A percentile compares a stretch with the other conserved stretches of the same genome.
phyloP scores from a whole-genome alignment of 1,140 invertebrate genomes.

The Nautilus pompilius region DNA sequence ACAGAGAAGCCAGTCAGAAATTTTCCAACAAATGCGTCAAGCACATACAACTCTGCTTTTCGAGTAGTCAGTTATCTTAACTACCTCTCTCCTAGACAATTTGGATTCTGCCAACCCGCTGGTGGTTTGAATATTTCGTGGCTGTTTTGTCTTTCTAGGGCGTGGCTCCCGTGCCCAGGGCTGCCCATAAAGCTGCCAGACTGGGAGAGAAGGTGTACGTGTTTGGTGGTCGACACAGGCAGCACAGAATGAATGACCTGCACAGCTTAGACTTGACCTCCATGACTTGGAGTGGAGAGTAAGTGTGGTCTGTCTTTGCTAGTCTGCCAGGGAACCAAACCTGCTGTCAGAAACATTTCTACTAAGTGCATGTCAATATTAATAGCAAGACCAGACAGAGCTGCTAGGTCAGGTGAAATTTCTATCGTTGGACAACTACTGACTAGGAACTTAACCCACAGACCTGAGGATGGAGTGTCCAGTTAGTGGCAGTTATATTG shows the following conservation, averaged over 20 bases:
- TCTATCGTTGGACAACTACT: no score
- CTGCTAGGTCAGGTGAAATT: no score
- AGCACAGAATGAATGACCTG: conserved; percentile 55
- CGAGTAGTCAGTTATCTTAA: neutral
- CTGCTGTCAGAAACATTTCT: no score
- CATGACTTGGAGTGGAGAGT: conserved; percentile 56
- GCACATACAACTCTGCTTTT: neutral
- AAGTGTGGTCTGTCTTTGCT: conserved; percentile 10
- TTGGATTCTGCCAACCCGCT: neutral
- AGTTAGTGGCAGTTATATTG: no score
- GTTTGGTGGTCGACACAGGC: conserved; percentile 56
- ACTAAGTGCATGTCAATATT: no score
- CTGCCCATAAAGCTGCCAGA: conserved; percentile 54
- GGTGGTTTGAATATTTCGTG: neutral
- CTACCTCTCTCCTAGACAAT: neutral
- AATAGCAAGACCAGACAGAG: no score
- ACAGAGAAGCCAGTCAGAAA: no score
- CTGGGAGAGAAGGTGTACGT: conserved; percentile 50
- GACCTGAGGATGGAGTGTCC: no score
- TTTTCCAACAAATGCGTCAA: neutral
- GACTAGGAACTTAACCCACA: no score
- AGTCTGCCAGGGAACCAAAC: no score
- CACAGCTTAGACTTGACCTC: conserved; percentile 54
- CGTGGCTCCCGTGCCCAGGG: conserved; percentile 50
- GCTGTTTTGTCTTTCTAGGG: conserved; percentile 37